These are phyloP conservation scores for Sebastes schlegelii DNA, from an alignment of 2,113 vertebrate species.

Conservation along the genomic window DNA sequence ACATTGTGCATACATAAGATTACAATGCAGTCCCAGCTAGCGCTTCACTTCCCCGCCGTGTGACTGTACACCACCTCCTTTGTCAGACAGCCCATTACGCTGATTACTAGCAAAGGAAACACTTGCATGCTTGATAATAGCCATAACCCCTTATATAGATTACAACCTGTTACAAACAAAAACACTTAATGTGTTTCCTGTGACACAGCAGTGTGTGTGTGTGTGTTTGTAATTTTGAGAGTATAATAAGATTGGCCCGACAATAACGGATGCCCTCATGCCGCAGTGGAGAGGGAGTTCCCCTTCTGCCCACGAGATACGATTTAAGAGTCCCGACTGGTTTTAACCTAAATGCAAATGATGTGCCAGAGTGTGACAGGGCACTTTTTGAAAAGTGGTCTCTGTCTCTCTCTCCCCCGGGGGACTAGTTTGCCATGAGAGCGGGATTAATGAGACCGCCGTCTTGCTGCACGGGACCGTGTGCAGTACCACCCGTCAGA, in stretches of 20 bases:
- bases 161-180: constrained; percentile 67
- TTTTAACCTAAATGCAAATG: constrained; percentile 80
- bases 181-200: constrained; percentile 52
- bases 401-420: constrained; percentile 18
- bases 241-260: constrained; percentile 61
- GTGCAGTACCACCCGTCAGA: constrained; percentile 40
- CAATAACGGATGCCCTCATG: constrained; percentile 64
- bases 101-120: constrained; percentile 67
- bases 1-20: constrained; percentile 36
- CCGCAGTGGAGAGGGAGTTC: constrained; percentile 58
- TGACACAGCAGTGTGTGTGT: neutral
- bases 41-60: constrained; percentile 28
- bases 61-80: constrained; percentile 29
- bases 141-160: constrained; percentile 58
- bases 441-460: constrained; percentile 78
- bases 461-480: constrained; percentile 31
- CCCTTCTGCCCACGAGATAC: constrained; percentile 64
- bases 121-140: constrained; percentile 56
- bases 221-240: constrained; percentile 35
- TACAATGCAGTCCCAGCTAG: constrained; percentile 21
- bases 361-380: constrained; percentile 71
- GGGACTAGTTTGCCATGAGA: constrained; percentile 73
- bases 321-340: constrained; percentile 68
- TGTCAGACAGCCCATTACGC: constrained; percentile 65
- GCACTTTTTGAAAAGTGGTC: constrained; percentile 64